Evolutionary conservation across 1,140 invertebrate species (phyloP), one percentile per base, ranked within the genome.

Genomic region (Drosophila parabipectinata): DNA sequence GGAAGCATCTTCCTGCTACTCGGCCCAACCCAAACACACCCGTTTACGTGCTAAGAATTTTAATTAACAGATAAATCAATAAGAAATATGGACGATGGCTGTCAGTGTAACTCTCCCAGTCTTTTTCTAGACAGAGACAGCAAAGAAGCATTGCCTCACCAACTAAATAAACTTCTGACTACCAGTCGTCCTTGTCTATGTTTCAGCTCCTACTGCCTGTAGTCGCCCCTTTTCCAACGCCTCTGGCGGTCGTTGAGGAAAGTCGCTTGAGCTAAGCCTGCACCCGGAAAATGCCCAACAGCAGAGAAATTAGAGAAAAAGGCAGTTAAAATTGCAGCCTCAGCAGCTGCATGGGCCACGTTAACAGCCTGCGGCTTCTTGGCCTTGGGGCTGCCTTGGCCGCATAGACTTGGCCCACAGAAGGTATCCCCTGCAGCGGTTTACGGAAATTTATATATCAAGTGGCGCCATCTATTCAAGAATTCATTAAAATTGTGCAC

Each of bases 11-110:
- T 62, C 47, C 32, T 44, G 55, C 14, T 60, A 18, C 14, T 21
- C 12, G 28, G 52, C 66, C 56, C 63, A 68, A 45, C 72, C 73
- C 72, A 52, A 39, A 59, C 77, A 77, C 77, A 87, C 75, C 75
- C 75, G 57, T 67, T 79, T 88, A 89, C 83, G 83, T 88, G 83
- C 83, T 89, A 89, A 82, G 83, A 88, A 88, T 88, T 88, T 88
- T 88, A 88, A 88, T 88, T 88, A 88, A 88, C 83, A 88, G 83
- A 88, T 88, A 88, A 88, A 88, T 88, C 83, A 88, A 88, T 88
- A 88, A 88, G 83, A 88, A 88, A 88, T 88, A 88, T 88, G 83
- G 83, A 88, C 84, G 79, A 88, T 72, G 83, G 75, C 83, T 88
- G 83, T 88, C 83, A 79, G 82, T 78, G 82, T 71, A 66, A 68